Conservation (phyloP, 2,888 invertebrate species). For the Macrostomum cliftonense region DNA sequence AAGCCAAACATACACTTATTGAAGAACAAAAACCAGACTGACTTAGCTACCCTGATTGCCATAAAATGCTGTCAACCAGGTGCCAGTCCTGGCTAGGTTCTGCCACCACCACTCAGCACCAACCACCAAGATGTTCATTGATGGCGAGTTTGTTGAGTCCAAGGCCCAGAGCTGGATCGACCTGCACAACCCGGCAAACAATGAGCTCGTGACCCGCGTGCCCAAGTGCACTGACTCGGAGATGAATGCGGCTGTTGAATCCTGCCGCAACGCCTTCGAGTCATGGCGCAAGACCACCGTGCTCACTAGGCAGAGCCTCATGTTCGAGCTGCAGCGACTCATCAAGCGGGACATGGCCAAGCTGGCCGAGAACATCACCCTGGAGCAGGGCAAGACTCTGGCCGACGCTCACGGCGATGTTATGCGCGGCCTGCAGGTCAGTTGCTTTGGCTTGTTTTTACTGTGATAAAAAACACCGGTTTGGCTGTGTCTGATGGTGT, state of each 20-base stretch:
- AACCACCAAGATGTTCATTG: conserved; percentile 76
- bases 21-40: no score
- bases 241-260: conserved; percentile 68
- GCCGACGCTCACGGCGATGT: conserved; percentile 96
- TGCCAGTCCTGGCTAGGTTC: not conserved
- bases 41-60: no score
- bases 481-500: no score
- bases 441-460: not conserved
- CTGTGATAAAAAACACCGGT: no score
- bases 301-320: conserved; percentile 70
- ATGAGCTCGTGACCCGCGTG: conserved; percentile 50
- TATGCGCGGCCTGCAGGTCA: conserved; percentile 59
- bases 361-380: conserved; percentile 71
- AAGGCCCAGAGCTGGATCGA: conserved; percentile 82
- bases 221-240: conserved; percentile 72
- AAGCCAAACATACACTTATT: no score
- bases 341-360: conserved; percentile 69
- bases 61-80: no score
- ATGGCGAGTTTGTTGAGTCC: conserved; percentile 78
- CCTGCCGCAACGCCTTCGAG: conserved; percentile 58
- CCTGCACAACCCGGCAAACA: conserved; percentile 62
- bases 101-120: conserved; percentile 23
- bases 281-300: conserved; percentile 79
- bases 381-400: conserved; percentile 88
- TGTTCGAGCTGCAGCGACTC: conserved; percentile 66